Base-by-base conservation (phyloP, 2,888 invertebrate species). In the Leptarthrus brevirostris region DNA sequence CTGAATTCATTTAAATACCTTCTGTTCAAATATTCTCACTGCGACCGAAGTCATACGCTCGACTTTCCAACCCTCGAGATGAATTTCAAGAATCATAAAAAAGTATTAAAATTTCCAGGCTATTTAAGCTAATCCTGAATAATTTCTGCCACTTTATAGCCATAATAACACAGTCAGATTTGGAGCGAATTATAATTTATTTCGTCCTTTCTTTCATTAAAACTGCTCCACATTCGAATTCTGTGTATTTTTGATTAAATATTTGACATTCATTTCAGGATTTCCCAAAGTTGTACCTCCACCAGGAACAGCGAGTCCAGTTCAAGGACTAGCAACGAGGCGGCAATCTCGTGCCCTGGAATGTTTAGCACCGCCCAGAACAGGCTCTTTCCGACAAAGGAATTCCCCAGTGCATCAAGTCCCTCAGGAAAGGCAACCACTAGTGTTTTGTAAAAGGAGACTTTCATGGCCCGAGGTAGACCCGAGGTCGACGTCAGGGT, bases 381-480 rank as follows among this genome's bases (percentile, higher is more conserved):
- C 89, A 0, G 89, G 89, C 16, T 89, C 89, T 0, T 86, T 90
- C 78, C 87, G 89, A 3, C 88, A 87, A 73, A 81, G 84, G 10
- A 83, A 78, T 71, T 82, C 85, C 2, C 72, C 72, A 47, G 72
- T 54, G 16, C 72, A 72, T 34, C 72, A 72, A 44, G 71, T 87
- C 24, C 89, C 90, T 8, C 88, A 89, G 10, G 90, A 91, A 79
- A 89, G 90, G 71, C 90, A 91, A 8, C 88, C 90, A 34, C 88
- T 92, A 84, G 90, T 90, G 58, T 94, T 93, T 82, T 93, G 93
- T 84, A 90, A 91, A 78, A 87, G 94, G 66, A 87, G 93, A 56
- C 87, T 91, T 36, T 93, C 93, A 36, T 94, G 94, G 94, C 94
- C 93, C 6, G 94, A 94, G 84, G 91, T 94, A 74, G 93, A 94